phyloP scores from a whole-genome alignment of 1,140 invertebrate genomes.

The Micrasema longulum region DNA sequence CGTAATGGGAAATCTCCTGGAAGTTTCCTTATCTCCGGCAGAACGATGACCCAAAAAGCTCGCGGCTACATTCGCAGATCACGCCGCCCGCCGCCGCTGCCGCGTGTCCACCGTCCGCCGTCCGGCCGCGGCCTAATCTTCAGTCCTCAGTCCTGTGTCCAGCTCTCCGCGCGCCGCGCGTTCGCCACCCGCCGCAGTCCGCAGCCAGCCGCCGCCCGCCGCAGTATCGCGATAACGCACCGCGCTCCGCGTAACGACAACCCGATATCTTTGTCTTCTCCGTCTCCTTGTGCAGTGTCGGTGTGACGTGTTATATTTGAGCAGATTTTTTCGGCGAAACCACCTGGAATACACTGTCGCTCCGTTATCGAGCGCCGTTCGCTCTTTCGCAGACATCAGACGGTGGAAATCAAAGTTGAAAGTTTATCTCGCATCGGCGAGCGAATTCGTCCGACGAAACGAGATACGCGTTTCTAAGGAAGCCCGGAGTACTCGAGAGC shows the following conservation, averaged over 20 bases:
- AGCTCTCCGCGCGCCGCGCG: background rate
- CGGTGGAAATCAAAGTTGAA: too few species aligned
- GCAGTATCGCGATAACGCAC: conserved; percentile 1
- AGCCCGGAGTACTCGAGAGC: too few species aligned
- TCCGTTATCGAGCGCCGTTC: background rate
- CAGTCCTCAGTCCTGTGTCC: background rate
- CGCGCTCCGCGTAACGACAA: background rate
- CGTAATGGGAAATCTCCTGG: background rate
- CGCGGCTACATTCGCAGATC: conserved; percentile 24
- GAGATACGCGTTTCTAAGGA: conserved; percentile 56
- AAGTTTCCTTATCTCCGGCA: conserved; percentile 32
- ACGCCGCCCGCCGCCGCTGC: background rate
- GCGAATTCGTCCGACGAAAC: too few species aligned
- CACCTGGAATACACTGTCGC: background rate
- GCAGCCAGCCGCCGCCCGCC: background rate
- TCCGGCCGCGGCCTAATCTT: conserved; percentile 42
- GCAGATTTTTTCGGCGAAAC: too few species aligned
- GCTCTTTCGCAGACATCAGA: too few species aligned
- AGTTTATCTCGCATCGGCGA: too few species aligned
- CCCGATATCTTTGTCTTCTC: background rate
- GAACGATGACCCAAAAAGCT: conserved; percentile 47
- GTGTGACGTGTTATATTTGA: conserved; percentile 9
- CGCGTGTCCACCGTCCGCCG: conserved; percentile 2
- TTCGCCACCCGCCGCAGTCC: background rate
- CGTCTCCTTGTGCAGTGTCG: background rate